Base-by-base conservation (phyloP, 2,888 invertebrate species). In the Cataglyphis cursor region DNA sequence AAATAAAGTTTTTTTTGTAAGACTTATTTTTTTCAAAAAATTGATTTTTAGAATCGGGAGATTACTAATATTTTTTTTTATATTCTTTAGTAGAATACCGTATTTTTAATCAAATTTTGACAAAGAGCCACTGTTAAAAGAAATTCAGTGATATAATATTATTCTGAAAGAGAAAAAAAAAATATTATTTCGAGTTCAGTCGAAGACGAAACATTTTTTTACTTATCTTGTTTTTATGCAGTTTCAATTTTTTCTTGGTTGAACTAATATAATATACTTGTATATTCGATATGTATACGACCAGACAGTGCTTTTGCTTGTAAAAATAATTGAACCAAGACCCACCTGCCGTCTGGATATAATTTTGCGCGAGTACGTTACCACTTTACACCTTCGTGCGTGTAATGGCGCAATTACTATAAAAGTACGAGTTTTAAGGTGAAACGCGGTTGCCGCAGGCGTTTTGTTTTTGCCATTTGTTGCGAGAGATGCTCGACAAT, bases 401-500 rank as follows among this genome's bases (percentile, higher is more conserved):
- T 15, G n/a, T 59, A 75, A 82, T 82, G 66, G 72, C 59, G 65
- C 72, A 84, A 84, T 82, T 82, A 57, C 24, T 72, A 35, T 57
- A 61, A 82, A 82, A 72, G 31, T 59, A 78, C 38, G 51, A 68
- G 65, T 65, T 75, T 72, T 65, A 41, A 57, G 28, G 48, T 31
- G 57, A 70, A 57, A 72, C 72, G 59, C 62, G 75, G 73, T 62
- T n/a, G 73, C 74, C 31, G 62, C 51, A 35, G 24, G 78, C 74
- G n/a, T 59, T 70, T 64, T 65, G 62, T 85, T 85, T 83, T 85
- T 86, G 73, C 68, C 66, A 24, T 74, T 76, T 73, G n/a, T 85
- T 83, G 66, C 81, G 81, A 85, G 83, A 83, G 57, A 41, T 57
- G 38, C 44, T 61, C 73, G 70, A 62, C 61, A 35, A 35, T 82